phyloP scores from a whole-genome alignment of 2,113 vertebrate genomes.

The Cairina moschata region DNA sequence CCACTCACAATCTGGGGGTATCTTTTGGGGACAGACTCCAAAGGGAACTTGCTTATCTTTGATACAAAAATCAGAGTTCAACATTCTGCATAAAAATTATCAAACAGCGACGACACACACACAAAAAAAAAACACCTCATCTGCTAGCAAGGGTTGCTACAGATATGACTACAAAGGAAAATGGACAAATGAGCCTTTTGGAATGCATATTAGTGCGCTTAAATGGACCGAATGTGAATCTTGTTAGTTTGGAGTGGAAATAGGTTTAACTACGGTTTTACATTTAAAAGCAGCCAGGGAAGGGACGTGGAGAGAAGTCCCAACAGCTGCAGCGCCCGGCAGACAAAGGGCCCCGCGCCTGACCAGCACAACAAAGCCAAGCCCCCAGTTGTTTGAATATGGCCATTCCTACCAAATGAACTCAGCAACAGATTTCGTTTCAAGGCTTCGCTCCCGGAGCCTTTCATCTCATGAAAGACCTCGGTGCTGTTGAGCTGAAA shows the following conservation, averaged over 20 bases:
- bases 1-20: accelerated
- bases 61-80: background rate
- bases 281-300: conserved; percentile 36
- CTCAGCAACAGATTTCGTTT: background rate
- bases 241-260: background rate
- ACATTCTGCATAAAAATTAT: background rate
- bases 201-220: background rate
- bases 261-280: conserved; percentile 21
- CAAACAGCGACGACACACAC: background rate
- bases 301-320: background rate
- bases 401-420: background rate
- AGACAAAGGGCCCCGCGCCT: background rate
- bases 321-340: background rate
- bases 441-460: background rate
- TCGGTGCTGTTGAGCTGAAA: background rate
- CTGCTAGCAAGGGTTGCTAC: background rate
- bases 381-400: background rate
- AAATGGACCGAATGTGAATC: background rate
- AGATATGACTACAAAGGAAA: background rate
- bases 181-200: background rate
- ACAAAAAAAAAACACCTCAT: background rate
- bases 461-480: background rate
- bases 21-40: background rate
- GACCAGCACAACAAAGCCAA: background rate
- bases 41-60: background rate